Evolutionary conservation across 1,140 invertebrate species (phyloP), one percentile per base, ranked within the genome.

Genomic region (Drosophila rhopaloa): DNA sequence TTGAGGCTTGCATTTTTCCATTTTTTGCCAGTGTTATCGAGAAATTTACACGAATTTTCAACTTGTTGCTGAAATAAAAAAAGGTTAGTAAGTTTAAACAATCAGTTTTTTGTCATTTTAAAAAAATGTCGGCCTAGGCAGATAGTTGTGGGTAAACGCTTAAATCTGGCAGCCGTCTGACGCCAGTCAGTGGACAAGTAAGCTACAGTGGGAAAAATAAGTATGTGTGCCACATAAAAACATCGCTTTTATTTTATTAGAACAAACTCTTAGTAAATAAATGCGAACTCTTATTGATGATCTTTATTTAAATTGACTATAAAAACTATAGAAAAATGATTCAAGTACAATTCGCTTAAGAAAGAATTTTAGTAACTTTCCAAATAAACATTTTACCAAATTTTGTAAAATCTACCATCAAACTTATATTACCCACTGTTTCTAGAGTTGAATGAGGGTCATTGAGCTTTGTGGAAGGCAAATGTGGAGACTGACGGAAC

Each of bases 21-120:
- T 78, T 73, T 82, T 88, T 85, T 86, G 63, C 43, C 63, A 38
- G 43, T 72, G 68, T 86, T 86, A 79, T 88, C 79, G 47, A 66
- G 61, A 86, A 86, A 79, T 83, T 88, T 83, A 86, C 83, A 86
- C 65, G 83, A 83, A 86, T 86, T 88, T 88, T 82, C 83, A 86
- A 76, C 83, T 86, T 86, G 83, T 86, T 86, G 83, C 71, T 79
- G 86, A 88, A 86, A 78, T 60, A 54, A 55, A 54, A 76, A 76
- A 76, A 81, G 60, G 60, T 43, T 24, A 14, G 37, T 38, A 55
- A 60, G 51, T 56, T 66, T 58, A 76, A 79, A 82, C 66, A 86
- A 65, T 79, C 61, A 27, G 56, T 75, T 79, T 83, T 88, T 78
- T 76, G 59, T 51, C 65, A 67, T 44, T 57, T 24, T 10, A 40